Evolutionary conservation across 2,797 vertebrate genomes (phyloP).

Genomic region (Acrossocheilus fasciatus): DNA sequence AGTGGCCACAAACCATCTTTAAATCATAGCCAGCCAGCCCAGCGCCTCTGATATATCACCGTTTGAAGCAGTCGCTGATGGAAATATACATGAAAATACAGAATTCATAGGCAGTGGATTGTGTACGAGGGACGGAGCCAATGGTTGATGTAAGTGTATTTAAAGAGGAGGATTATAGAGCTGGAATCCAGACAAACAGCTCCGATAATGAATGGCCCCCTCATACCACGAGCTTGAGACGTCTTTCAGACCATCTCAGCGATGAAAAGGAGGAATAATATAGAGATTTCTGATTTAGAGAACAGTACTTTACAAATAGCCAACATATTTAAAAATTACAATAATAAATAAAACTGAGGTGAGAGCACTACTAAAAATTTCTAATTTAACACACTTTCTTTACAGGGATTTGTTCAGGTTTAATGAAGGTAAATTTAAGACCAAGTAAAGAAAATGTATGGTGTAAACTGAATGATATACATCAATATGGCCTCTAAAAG

Average conservation of each 20-base stretch:
- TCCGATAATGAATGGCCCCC: slow-evolving; percentile 53
- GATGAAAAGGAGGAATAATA: slow-evolving; percentile 20
- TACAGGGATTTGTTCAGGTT: not conserved
- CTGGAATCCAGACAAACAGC: slow-evolving; percentile 49
- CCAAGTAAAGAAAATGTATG: not conserved
- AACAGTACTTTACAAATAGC: not conserved
- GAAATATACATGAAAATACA: slow-evolving; percentile 33
- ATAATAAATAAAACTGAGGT: not conserved
- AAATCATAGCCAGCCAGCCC: slow-evolving; percentile 44
- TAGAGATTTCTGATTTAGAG: not conserved
- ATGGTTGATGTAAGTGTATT: slow-evolving; percentile 52
- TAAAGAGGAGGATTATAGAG: slow-evolving; percentile 37
- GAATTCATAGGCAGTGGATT: slow-evolving; percentile 29
- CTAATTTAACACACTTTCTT: not conserved
- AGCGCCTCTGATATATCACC: slow-evolving; percentile 33
- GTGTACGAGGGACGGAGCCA: slow-evolving; percentile 30
- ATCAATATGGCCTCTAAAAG: not conserved
- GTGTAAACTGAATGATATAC: not conserved
- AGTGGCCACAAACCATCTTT: slow-evolving; percentile 56
- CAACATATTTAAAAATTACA: not conserved
- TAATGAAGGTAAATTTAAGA: not conserved
- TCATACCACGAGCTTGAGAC: slow-evolving; percentile 21
- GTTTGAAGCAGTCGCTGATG: slow-evolving; percentile 41
- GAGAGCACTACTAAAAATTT: not conserved
- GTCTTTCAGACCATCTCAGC: slow-evolving; percentile 23